Conservation (phyloP, 2,888 invertebrate species). For the Ceriagrion tenellum region DNA sequence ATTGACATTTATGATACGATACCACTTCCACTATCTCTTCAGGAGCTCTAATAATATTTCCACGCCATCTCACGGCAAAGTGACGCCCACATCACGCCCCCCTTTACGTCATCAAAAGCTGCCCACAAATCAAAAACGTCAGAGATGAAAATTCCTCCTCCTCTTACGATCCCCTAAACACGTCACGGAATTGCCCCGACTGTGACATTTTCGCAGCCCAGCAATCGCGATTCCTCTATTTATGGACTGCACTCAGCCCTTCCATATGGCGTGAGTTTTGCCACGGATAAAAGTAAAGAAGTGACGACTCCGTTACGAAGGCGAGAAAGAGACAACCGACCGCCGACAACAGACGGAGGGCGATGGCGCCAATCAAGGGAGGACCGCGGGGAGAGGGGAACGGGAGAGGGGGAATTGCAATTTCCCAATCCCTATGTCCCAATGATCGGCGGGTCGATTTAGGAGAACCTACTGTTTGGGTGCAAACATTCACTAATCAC, state of each 20-base stretch:
- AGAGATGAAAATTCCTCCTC: background rate
- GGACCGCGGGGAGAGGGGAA: no score
- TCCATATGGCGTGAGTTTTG: background rate
- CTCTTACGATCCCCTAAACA: background rate
- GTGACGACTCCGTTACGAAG: background rate
- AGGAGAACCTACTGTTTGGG: background rate
- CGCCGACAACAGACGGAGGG: background rate
- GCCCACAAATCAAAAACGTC: background rate
- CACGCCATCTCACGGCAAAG: background rate
- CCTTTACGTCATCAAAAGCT: background rate
- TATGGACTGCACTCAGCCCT: background rate
- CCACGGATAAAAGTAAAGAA: background rate
- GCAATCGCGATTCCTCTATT: background rate
- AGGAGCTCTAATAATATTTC: background rate
- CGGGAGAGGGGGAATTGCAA: background rate
- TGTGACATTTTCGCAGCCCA: background rate
- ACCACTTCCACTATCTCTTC: no score
- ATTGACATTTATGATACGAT: no score
- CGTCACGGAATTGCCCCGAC: background rate
- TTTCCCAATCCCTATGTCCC: background rate
- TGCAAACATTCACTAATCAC: constrained; percentile 24
- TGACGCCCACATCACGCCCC: background rate
- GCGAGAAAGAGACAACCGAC: background rate
- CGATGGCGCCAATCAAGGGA: background rate
- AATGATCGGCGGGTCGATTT: background rate